A percentile compares a stretch with the other conserved stretches of the same genome.
Conservation (phyloP, 2,888 invertebrate species). For the Nymphalis polychloros region DNA sequence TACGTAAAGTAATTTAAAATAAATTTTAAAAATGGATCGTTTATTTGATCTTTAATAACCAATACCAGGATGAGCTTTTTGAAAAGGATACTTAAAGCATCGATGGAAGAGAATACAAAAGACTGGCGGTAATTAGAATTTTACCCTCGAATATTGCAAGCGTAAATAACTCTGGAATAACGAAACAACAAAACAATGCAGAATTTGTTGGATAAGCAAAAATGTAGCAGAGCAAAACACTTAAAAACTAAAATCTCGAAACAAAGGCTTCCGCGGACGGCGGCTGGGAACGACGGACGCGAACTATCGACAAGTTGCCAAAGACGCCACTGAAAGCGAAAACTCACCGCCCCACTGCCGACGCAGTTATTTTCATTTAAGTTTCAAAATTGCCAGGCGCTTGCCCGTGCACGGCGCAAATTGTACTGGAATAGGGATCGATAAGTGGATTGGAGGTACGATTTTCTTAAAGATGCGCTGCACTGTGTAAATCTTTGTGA, state of each 20-base stretch:
- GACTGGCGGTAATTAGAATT: constrained; percentile 13
- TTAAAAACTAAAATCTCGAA: constrained; percentile 42
- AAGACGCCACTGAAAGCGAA: constrained; percentile 45
- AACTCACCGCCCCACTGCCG: constrained; percentile 43
- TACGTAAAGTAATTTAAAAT: background rate
- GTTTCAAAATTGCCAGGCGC: constrained; percentile 74
- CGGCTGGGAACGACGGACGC: constrained; percentile 47
- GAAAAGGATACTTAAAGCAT: background rate
- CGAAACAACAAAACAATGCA: constrained; percentile 21
- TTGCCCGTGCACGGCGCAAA: constrained; percentile 71
- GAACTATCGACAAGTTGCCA: constrained; percentile 52
- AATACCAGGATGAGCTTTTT: background rate
- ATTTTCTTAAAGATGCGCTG: constrained; percentile 74
- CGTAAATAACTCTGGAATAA: constrained; percentile 7
- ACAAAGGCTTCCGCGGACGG: constrained; percentile 45
- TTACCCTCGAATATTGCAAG: constrained; percentile 11
- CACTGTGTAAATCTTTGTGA: constrained; percentile 73
- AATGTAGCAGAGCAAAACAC: constrained; percentile 34
- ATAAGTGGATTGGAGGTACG: constrained; percentile 78
- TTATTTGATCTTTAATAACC: background rate
- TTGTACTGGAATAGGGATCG: constrained; percentile 78
- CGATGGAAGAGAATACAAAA: background rate
- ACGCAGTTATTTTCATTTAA: constrained; percentile 78
- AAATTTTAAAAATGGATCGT: background rate
- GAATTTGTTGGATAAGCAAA: constrained; percentile 31